Evolutionary conservation across 2,888 invertebrate genomes (phyloP).

Genomic region (Penaeus monodon): DNA sequence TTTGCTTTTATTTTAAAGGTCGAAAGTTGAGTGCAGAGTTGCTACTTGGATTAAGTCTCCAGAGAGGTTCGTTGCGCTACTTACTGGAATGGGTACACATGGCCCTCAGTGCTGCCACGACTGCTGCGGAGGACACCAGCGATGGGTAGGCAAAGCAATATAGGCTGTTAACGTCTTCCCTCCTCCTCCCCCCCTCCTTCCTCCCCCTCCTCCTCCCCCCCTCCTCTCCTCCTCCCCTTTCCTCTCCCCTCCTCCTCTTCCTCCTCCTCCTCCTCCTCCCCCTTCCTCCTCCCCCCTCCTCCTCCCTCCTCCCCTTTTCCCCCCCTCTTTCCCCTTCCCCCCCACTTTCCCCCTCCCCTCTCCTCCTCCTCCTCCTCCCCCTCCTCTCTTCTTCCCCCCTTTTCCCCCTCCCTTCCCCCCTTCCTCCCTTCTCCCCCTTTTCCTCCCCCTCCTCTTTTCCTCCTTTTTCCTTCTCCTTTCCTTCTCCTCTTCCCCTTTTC

Average conservation of each 20-base stretch:
- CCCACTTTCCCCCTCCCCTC: no score
- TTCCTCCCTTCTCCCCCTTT: no score
- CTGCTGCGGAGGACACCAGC: conserved; percentile 36
- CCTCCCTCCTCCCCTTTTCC: no score
- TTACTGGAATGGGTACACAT: conserved; percentile 77
- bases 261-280: no score
- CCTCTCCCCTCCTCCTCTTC: not conserved
- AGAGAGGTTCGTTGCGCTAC: conserved; percentile 75
- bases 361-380: no score
- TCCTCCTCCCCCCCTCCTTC: not conserved
- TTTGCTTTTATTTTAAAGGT: conserved; percentile 57
- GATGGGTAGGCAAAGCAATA: not conserved
- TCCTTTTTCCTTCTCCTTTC: no score
- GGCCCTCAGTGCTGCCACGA: conserved; percentile 71
- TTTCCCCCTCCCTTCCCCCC: no score
- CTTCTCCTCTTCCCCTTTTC: no score
- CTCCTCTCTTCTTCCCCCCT: no score
- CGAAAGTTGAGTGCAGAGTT: conserved; percentile 72
- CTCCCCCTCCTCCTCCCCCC: not conserved
- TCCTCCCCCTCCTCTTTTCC: no score
- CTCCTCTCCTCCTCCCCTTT: not conserved
- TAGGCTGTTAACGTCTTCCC: not conserved
- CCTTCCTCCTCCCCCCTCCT: no score
- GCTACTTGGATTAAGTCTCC: conserved; percentile 74
- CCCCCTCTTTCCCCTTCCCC: no score